phyloP scores from a whole-genome alignment of 2,797 vertebrate genomes.

The Sciurus carolinensis region DNA sequence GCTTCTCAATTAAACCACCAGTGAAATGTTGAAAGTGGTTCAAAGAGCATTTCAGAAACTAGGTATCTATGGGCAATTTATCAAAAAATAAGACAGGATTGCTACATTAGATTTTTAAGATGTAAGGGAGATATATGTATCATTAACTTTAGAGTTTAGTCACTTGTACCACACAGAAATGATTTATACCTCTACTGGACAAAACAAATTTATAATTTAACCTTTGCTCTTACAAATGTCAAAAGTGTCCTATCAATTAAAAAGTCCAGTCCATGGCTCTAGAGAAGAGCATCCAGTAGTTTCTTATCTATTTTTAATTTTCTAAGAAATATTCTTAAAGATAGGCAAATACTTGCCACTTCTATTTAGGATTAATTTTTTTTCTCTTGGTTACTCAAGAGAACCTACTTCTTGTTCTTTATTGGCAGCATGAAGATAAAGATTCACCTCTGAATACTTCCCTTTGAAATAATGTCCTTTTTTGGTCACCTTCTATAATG shows the following conservation, averaged over 20 bases:
- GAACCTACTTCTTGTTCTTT: background rate
- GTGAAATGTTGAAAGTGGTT: background rate
- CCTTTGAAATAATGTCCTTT: background rate
- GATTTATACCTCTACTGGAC: background rate
- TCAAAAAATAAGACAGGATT: background rate
- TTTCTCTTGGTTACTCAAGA: background rate
- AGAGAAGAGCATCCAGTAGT: background rate
- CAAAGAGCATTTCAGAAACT: conserved; percentile 5
- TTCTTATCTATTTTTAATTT: background rate
- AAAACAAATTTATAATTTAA: background rate
- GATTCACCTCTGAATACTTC: background rate
- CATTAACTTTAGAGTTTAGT: background rate
- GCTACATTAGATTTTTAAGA: background rate
- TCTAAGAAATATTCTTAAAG: background rate
- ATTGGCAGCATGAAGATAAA: background rate
- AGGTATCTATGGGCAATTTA: background rate
- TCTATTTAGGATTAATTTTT: background rate
- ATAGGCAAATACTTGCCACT: background rate
- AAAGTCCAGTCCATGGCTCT: background rate
- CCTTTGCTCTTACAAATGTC: background rate
- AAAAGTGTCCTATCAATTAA: background rate
- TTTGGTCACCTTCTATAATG: background rate
- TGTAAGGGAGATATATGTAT: background rate
- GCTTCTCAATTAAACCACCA: background rate
- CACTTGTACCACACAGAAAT: background rate